A percentile compares a stretch with the other conserved stretches of the same genome.
These are phyloP conservation scores for mouse (Mus musculus) DNA, from an alignment of 2,113 vertebrate species.

Conservation along the genomic window DNA sequence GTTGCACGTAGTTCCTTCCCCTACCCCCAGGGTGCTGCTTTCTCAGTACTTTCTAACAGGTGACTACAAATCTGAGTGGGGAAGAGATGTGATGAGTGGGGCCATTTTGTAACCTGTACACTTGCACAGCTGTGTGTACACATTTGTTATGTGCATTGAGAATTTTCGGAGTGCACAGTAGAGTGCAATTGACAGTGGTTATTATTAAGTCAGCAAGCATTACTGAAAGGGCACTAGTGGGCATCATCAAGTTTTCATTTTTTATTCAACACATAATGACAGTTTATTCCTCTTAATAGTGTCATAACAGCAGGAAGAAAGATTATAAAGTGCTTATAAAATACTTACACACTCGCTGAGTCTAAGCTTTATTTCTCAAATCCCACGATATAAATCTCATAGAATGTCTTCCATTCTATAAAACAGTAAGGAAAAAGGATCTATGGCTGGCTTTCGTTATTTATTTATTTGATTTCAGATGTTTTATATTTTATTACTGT, in stretches of 20 bases:
- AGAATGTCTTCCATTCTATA: not conserved
- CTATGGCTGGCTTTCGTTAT: not conserved
- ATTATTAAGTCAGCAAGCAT: not conserved
- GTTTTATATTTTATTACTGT: not conserved
- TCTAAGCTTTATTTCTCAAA: slow-evolving; percentile 32
- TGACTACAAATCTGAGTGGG: not conserved
- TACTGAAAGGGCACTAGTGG: not conserved
- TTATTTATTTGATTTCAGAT: slow-evolving; percentile 23
- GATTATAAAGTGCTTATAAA: slow-evolving; percentile 38
- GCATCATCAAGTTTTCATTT: slow-evolving; percentile 11
- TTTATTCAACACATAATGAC: slow-evolving; percentile 23
- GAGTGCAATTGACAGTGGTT: not conserved
- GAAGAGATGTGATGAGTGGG: not conserved
- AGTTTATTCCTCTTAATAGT: not conserved
- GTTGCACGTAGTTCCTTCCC: not conserved
- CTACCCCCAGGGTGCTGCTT: not conserved
- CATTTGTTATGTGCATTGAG: not conserved
- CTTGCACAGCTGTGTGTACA: not conserved
- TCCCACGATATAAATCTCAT: not conserved
- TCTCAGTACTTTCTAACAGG: not conserved
- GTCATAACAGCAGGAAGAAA: not conserved
- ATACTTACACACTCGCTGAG: not conserved
- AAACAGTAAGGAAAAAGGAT: not conserved
- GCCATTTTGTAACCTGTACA: not conserved
- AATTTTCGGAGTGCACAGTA: not conserved